Base-by-base conservation (phyloP, 2,113 vertebrate species). In the Andinoacara biseriatus region DNA sequence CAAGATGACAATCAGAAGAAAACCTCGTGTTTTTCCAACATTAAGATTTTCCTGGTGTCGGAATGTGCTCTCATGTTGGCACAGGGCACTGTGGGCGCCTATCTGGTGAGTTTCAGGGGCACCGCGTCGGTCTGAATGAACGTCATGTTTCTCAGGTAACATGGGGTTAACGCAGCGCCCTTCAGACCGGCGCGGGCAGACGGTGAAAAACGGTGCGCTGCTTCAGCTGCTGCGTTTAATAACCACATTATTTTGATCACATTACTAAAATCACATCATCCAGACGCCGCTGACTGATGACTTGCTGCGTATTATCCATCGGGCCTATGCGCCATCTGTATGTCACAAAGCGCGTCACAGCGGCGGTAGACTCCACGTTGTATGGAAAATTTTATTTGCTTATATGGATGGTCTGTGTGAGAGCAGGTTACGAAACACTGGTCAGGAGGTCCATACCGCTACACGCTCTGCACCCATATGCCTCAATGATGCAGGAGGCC, bases 1-100 rank as follows among this genome's bases (percentile, higher is more conserved):
- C 94, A 95, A 65, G 95, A 95, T 94, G 94, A 96, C 95, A 97
- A 92, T 94, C 94, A 96, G 93, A 96, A 96, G 94, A 97, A 97
- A 95, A 95, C 93, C 77, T 97, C 96, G 59, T 97, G 97, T 92
- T 98, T 98, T 90, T 96, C 97, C 93, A 98, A 95, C 95, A 98
- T 98, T 85, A 97, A 97, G 93, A 96, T 98, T 76, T 98, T 98
- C 94, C 93, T 98, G 90, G 96, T 97, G 93, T 96, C 97, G 89
- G 97, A 98, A 95, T 98, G 97, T 89, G 97, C 97, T 60, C 95
- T 98, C 91, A 98, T 98, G 97, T 85, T 99, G 95, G 97, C 98
- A 77, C 97, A 98, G 95, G 97, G 97, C 94, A 99, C 97, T 17
- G 97, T 97, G 88, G 97, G 97, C 90, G 97, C 98, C 26, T 98